These are phyloP conservation scores for Leucopsar rothschildi DNA, from an alignment of 2,113 vertebrate species.

Conservation along the genomic window DNA sequence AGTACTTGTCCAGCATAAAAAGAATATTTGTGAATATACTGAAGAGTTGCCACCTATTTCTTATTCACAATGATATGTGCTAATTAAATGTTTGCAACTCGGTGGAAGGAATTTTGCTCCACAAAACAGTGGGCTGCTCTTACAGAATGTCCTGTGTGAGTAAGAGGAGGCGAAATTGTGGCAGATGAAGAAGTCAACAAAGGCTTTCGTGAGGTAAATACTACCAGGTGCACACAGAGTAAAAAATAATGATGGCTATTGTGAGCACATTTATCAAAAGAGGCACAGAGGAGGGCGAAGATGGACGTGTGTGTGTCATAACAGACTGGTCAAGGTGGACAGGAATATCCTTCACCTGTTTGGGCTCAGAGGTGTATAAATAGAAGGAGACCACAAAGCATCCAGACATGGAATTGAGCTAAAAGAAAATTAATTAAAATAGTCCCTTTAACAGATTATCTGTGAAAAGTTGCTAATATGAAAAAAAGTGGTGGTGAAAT, in stretches of 20 bases:
- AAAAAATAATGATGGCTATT: background rate
- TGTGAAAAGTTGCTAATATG: background rate
- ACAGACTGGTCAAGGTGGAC: background rate
- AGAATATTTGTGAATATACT: background rate
- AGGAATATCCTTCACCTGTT: background rate
- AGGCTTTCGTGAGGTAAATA: background rate
- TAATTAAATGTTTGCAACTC: background rate
- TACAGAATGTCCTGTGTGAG: rapidly evolving
- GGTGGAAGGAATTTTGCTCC: background rate
- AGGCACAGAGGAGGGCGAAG: background rate
- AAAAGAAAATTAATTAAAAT: background rate
- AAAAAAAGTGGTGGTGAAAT: background rate
- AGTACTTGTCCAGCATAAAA: background rate
- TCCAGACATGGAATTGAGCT: background rate
- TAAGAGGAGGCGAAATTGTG: background rate
- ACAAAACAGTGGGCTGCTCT: background rate
- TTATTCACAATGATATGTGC: background rate
- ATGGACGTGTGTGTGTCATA: rapidly evolving
- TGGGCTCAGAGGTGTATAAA: background rate
- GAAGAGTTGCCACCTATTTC: background rate
- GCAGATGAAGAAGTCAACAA: background rate
- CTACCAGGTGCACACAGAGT: background rate
- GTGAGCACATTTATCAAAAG: background rate
- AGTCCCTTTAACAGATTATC: background rate
- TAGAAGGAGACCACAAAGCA: background rate